Evolutionary conservation across 2,113 vertebrate species (phyloP).

Genomic region (Eulacestoma nigropectus): DNA sequence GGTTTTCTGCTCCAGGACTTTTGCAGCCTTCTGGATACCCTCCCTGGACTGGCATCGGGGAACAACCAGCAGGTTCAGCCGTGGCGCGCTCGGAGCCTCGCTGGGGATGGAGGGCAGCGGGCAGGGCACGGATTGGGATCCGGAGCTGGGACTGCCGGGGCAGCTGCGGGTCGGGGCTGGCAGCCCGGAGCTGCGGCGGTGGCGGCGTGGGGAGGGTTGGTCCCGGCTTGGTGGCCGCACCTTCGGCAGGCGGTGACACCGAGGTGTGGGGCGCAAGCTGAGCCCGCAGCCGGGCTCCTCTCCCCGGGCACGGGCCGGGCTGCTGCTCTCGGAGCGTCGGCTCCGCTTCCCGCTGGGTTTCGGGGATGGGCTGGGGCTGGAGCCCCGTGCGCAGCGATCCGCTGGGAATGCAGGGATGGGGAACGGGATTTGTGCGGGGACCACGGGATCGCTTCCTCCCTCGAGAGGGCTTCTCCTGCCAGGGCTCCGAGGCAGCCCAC

Average conservation of each 20-base stretch:
- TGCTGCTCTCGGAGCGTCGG: not conserved
- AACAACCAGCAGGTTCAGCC: not conserved
- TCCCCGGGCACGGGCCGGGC: not conserved
- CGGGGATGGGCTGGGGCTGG: not conserved
- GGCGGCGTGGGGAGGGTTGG: rapidly evolving
- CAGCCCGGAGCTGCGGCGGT: rapidly evolving
- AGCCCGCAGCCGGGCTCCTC: not conserved
- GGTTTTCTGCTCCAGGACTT: not conserved
- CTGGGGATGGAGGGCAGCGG: not conserved
- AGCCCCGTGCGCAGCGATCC: not conserved
- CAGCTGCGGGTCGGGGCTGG: not conserved
- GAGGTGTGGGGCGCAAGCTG: rapidly evolving
- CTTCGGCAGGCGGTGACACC: not conserved
- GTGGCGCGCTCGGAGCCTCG: not conserved
- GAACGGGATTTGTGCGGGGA: not conserved
- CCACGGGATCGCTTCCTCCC: not conserved
- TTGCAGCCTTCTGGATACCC: not conserved
- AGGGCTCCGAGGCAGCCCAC: not conserved
- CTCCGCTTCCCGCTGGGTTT: not conserved
- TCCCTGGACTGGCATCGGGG: not conserved
- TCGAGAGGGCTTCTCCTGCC: not conserved
- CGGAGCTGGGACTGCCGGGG: not conserved
- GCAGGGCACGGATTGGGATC: not conserved
- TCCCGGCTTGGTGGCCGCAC: not conserved
- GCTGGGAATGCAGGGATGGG: not conserved